These are phyloP conservation scores for Mustela nigripes DNA, from an alignment of 2,113 vertebrate species.

Conservation along the genomic window DNA sequence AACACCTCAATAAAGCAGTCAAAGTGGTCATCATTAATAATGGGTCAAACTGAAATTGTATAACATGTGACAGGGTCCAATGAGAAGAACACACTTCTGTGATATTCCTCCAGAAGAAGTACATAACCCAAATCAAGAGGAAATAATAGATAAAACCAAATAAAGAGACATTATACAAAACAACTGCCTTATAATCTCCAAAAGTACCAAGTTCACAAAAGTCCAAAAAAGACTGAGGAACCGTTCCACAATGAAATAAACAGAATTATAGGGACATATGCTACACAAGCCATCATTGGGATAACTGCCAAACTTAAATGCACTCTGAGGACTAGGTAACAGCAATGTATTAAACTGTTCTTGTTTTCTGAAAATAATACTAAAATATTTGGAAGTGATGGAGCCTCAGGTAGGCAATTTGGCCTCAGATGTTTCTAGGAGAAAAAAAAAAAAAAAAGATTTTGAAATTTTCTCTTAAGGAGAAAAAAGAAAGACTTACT, in stretches of 20 bases:
- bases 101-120: neutral
- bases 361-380: constrained; percentile 35
- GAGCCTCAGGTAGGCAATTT: neutral
- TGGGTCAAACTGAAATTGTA: neutral
- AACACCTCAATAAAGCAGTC: neutral
- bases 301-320: neutral
- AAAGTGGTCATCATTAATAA: neutral
- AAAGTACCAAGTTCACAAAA: constrained; percentile 4
- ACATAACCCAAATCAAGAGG: neutral
- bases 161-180: constrained; percentile 2
- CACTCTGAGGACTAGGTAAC: neutral
- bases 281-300: neutral
- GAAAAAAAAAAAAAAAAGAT: neutral
- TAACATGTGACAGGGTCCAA: neutral
- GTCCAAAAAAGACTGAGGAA: constrained; percentile 9
- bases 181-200: neutral
- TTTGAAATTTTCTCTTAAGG: neutral
- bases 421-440: neutral
- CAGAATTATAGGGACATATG: neutral
- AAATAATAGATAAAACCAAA: constrained; percentile 37
- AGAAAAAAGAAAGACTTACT: neutral
- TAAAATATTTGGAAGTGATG: neutral
- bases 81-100: neutral
- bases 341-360: neutral
- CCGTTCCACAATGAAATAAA: constrained; percentile 25